phyloP scores from a whole-genome alignment of 2,888 invertebrate species.

The Galeruca laticollis region DNA sequence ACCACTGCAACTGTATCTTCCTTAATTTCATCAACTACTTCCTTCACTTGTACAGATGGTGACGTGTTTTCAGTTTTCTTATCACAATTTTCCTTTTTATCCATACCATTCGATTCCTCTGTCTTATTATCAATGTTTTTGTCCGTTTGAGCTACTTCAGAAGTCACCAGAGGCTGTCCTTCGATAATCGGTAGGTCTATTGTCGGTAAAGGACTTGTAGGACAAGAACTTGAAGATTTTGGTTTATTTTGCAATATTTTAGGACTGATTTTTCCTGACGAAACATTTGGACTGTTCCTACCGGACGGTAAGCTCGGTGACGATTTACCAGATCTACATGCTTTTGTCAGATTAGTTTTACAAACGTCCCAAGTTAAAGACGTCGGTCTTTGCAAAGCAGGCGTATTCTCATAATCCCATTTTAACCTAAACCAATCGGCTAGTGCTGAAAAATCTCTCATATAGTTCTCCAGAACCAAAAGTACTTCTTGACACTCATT shows the following conservation, averaged over 20 bases:
- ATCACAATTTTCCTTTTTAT: background rate
- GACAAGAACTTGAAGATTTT: constrained; percentile 56
- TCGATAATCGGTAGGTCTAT: constrained; percentile 65
- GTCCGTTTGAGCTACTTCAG: constrained; percentile 4
- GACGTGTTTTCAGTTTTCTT: background rate
- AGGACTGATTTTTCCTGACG: constrained; percentile 73
- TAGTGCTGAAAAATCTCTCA: constrained; percentile 92
- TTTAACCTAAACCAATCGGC: constrained; percentile 95
- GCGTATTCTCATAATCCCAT: constrained; percentile 93
- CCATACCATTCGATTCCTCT: background rate
- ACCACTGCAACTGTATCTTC: background rate
- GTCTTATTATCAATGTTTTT: constrained; percentile 21
- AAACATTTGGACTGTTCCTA: constrained; percentile 71
- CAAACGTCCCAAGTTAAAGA: constrained; percentile 96
- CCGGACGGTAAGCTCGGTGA: constrained; percentile 70
- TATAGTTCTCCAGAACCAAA: constrained; percentile 93
- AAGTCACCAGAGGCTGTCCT: constrained; percentile 52
- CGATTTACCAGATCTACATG: constrained; percentile 65
- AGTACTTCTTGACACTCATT: constrained; percentile 97
- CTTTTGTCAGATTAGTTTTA: constrained; percentile 75
- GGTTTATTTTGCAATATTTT: constrained; percentile 67
- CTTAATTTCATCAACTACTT: constrained; percentile 23
- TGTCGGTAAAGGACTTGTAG: constrained; percentile 66
- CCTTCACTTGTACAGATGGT: too few relatives aligned
- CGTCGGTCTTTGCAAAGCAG: constrained; percentile 85